These are phyloP conservation scores for Amiota mariae DNA, from an alignment of 2,888 invertebrate genomes.

Conservation along the genomic window DNA sequence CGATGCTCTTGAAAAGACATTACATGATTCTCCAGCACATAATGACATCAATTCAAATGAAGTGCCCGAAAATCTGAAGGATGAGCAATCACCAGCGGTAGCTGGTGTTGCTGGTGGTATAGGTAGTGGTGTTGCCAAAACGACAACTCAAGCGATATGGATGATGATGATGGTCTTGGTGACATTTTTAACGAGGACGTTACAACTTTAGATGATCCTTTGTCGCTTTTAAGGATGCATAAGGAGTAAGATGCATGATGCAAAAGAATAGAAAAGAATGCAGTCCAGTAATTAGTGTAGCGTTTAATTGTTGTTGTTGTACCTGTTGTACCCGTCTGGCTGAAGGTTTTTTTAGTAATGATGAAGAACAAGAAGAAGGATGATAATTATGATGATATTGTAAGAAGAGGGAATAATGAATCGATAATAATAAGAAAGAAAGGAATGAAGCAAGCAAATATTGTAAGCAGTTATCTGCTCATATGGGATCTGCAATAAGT, in stretches of 20 bases:
- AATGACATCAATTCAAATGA: conserved; percentile 62
- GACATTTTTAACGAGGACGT: conserved; percentile 19
- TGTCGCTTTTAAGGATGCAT: too few species aligned
- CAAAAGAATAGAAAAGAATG: not conserved
- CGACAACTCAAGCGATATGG: not conserved
- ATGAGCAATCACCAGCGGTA: conserved; percentile 49
- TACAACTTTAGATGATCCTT: conserved; percentile 55
- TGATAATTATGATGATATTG: conserved; percentile 17
- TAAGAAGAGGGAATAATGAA: conserved; percentile 8
- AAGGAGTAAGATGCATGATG: not conserved
- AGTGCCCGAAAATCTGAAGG: conserved; percentile 68
- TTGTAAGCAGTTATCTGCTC: too few species aligned
- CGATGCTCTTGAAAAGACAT: conserved; percentile 64
- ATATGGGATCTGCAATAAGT: too few species aligned
- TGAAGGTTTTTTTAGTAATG: conserved; percentile 38
- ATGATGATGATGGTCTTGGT: conserved; percentile 40
- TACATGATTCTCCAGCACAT: conserved; percentile 59
- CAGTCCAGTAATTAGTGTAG: conserved; percentile 60
- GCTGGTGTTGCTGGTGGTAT: conserved; percentile 54
- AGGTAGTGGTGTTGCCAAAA: conserved; percentile 37
- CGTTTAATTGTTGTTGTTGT: conserved; percentile 72
- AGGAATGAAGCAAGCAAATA: not conserved
- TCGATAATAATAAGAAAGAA: not conserved
- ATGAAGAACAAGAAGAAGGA: conserved; percentile 20
- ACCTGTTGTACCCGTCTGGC: conserved; percentile 71